phyloP scores from a whole-genome alignment of 1,140 invertebrate species.

The Cotesia glomerata region DNA sequence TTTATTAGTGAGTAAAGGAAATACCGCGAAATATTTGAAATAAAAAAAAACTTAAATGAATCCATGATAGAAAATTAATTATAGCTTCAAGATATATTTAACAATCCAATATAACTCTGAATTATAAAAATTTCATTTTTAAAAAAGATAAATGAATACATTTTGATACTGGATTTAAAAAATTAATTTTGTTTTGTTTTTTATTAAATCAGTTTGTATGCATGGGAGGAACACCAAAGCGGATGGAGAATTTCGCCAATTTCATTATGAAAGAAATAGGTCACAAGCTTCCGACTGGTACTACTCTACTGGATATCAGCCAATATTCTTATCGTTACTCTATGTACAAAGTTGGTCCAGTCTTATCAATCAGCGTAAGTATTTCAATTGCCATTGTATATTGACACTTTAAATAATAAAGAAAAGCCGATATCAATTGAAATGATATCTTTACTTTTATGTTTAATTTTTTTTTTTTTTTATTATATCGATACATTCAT shows the following conservation, averaged over 20 bases:
- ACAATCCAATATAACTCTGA: no score
- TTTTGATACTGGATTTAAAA: no score
- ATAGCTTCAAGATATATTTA: no score
- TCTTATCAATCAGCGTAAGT: conserved; percentile 90
- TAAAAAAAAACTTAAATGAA: no score
- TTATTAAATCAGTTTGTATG: conserved; percentile 85
- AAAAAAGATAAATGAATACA: no score
- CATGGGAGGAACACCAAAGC: conserved; percentile 94
- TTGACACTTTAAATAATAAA: background rate
- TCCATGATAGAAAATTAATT: no score
- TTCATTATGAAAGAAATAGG: conserved; percentile 91
- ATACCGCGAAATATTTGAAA: no score
- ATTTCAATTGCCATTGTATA: conserved; percentile 9
- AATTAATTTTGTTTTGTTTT: conserved; percentile 17
- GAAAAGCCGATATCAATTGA: background rate
- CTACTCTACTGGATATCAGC: conserved; percentile 86
- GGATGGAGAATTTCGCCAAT: conserved; percentile 93
- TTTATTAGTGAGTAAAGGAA: no score
- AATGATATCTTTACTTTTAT: background rate
- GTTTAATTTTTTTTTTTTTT: no score
- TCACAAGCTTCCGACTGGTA: conserved; percentile 86
- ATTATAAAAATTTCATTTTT: no score
- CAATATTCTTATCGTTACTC: conserved; percentile 92
- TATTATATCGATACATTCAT: no score
- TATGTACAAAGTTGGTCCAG: conserved; percentile 97